Percentiles rank a stretch among this genome's conserved stretches.
Evolutionary conservation across 2,888 invertebrate species (phyloP).

Genomic region (Hydrotaea diabolus): DNA sequence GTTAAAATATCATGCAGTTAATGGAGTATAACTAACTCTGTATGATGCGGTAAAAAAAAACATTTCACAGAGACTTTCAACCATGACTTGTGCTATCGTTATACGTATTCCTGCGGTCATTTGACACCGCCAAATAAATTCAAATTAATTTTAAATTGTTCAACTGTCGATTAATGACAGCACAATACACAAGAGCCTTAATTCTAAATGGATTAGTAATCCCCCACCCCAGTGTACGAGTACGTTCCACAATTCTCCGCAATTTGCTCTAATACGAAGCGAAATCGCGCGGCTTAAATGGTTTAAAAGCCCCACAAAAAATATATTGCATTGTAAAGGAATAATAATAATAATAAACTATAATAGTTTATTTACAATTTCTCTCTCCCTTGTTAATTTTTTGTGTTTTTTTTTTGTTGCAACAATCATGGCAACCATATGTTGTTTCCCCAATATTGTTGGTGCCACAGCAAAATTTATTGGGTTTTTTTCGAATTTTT

Average conservation of each 20-base stretch:
- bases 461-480: slow-evolving; percentile 55
- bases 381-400: not conserved
- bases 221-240: too few relatives aligned
- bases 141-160: too few relatives aligned
- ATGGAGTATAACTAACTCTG: too few relatives aligned
- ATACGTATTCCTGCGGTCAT: too few relatives aligned
- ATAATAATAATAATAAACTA: slow-evolving; percentile 42
- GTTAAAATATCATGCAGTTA: too few relatives aligned
- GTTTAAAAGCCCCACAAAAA: slow-evolving; percentile 29
- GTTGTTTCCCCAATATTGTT: slow-evolving; percentile 45
- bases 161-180: too few relatives aligned
- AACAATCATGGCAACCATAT: slow-evolving; percentile 49
- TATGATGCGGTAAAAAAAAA: too few relatives aligned
- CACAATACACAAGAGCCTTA: too few relatives aligned
- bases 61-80: too few relatives aligned
- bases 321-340: not conserved
- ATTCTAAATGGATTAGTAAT: too few relatives aligned
- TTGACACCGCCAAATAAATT: too few relatives aligned
- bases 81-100: too few relatives aligned
- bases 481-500: slow-evolving; percentile 38
- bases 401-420: not conserved
- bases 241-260: not conserved
- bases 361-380: slow-evolving; percentile 48
- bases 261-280: not conserved
- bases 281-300: slow-evolving; percentile 34